Conservation (phyloP, 2,797 vertebrate species). For the Oryzias dopingdopingensis region DNA sequence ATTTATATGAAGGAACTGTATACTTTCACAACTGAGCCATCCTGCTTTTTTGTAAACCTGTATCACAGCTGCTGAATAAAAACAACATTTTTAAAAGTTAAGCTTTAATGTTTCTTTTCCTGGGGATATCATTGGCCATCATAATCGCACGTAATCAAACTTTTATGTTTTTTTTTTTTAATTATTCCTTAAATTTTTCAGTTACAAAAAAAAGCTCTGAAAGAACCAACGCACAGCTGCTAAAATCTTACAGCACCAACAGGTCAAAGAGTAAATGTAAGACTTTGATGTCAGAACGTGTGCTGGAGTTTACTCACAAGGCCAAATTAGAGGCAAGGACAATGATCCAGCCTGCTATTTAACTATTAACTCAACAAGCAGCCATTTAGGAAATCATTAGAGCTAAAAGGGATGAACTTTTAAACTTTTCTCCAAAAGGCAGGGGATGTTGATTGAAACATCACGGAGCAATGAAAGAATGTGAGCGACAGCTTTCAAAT, state of each 20-base stretch:
- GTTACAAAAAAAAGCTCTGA: too few species aligned
- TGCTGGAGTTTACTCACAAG: constrained; percentile 61
- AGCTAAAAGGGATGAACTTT: constrained; percentile 69
- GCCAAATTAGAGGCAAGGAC: constrained; percentile 58
- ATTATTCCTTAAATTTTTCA: too few species aligned
- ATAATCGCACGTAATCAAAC: constrained; percentile 17
- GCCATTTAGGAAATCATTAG: constrained; percentile 73
- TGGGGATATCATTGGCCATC: constrained; percentile 14
- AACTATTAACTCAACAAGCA: constrained; percentile 71
- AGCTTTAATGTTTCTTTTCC: constrained; percentile 23
- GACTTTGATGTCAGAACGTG: constrained; percentile 71
- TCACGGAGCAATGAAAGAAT: constrained; percentile 38
- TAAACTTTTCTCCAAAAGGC: constrained; percentile 49
- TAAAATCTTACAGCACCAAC: constrained; percentile 33
- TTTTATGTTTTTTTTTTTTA: background rate
- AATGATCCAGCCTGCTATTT: constrained; percentile 59
- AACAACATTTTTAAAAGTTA: constrained; percentile 25
- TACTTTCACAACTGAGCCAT: constrained; percentile 50
- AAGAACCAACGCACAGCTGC: constrained; percentile 29
- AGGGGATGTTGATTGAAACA: constrained; percentile 45
- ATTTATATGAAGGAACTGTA: constrained; percentile 64
- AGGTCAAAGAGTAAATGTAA: constrained; percentile 46
- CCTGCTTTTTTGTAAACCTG: constrained; percentile 35
- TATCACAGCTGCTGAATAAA: constrained; percentile 32
- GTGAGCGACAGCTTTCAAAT: constrained; percentile 38